Conservation (phyloP, 2,888 invertebrate genomes). For the Branchellion lobata region DNA sequence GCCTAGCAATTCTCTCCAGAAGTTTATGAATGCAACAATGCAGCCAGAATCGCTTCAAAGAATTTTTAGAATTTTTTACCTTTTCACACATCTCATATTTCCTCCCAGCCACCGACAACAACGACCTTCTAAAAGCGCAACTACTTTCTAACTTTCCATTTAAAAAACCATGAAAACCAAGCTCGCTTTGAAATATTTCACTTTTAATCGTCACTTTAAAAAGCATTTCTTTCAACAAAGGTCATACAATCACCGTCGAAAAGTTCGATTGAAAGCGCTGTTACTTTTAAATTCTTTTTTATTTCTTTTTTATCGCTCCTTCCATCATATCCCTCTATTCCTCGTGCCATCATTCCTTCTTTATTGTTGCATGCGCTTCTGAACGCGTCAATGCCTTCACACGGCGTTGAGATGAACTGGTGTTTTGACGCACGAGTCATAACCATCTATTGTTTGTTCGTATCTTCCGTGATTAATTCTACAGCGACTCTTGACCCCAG, state of each 20-base stretch:
- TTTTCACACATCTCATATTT: too few species aligned
- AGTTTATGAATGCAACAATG: too few species aligned
- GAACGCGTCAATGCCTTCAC: slow-evolving; percentile 5
- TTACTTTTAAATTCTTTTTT: too few species aligned
- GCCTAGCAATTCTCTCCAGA: too few species aligned
- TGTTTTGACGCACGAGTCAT: not conserved
- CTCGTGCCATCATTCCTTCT: not conserved
- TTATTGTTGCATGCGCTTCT: not conserved
- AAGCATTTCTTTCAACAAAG: too few species aligned
- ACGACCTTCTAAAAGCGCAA: not conserved
- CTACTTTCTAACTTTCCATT: not conserved
- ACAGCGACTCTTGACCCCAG: not conserved
- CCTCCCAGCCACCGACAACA: not conserved
- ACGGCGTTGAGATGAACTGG: not conserved
- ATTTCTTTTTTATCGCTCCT: not conserved
- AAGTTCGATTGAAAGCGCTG: too few species aligned
- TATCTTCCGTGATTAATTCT: not conserved
- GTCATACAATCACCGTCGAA: too few species aligned
- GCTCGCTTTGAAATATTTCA: too few species aligned
- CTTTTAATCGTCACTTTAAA: too few species aligned
- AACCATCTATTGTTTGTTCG: not conserved
- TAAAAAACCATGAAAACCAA: too few species aligned
- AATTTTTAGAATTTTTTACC: too few species aligned
- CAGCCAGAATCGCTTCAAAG: too few species aligned
- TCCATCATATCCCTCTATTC: not conserved